Conservation (phyloP, 2,113 vertebrate species). For the Lynx canadensis region DNA sequence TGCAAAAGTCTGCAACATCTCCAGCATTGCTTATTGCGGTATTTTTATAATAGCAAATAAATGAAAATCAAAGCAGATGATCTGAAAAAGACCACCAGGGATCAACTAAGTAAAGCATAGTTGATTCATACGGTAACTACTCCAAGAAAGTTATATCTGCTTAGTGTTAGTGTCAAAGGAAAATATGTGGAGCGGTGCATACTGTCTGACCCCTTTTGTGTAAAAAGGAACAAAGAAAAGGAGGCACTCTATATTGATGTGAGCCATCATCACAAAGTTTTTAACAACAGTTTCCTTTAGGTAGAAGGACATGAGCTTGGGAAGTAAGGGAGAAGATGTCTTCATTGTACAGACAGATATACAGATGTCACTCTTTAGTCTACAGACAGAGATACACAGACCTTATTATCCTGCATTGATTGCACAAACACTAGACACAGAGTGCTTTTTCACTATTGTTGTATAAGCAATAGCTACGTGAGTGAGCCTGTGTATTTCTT, state of each 20-base stretch:
- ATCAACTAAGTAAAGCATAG: not conserved
- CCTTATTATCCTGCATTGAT: not conserved
- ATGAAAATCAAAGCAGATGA: not conserved
- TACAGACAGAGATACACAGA: not conserved
- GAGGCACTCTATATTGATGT: not conserved
- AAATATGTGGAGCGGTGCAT: not conserved
- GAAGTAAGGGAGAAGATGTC: not conserved
- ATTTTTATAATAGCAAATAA: conserved; percentile 12
- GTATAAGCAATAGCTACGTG: not conserved
- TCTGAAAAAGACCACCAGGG: not conserved
- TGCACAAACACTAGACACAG: not conserved
- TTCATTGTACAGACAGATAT: not conserved
- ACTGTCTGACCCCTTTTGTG: not conserved
- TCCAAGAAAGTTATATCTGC: not conserved
- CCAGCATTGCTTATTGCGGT: not conserved
- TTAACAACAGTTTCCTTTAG: not conserved
- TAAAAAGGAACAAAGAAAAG: conserved; percentile 1
- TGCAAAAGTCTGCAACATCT: not conserved
- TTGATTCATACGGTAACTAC: not conserved
- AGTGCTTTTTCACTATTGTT: not conserved
- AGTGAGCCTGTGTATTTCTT: not conserved
- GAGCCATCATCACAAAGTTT: not conserved
- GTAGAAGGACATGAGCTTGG: not conserved
- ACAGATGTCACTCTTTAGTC: not conserved
- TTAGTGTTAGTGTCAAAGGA: not conserved